Conservation (phyloP, 2,888 invertebrate genomes). For the Drosophila borborema region DNA sequence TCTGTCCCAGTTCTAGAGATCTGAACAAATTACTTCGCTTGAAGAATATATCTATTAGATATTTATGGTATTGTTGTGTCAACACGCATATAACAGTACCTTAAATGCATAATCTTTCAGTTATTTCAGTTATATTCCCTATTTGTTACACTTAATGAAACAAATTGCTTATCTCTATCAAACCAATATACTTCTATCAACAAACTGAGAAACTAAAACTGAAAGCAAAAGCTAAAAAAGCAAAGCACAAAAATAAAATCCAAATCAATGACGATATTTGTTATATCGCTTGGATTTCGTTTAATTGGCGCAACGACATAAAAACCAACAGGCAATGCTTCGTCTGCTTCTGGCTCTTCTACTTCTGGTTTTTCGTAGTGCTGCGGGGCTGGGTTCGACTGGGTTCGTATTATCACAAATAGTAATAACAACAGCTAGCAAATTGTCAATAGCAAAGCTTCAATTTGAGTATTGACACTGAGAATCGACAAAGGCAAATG, state of each 20-base stretch:
- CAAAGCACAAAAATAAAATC: conserved; percentile 16
- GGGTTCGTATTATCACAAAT: conserved; percentile 30
- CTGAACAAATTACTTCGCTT: neutral
- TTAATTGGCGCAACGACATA: conserved; percentile 40
- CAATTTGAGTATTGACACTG: conserved; percentile 44
- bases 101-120: no score
- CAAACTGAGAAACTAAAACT: neutral
- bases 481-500: conserved; percentile 19
- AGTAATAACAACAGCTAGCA: conserved; percentile 23
- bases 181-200: neutral
- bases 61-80: no score
- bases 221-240: conserved; percentile 22
- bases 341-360: neutral
- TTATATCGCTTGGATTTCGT: conserved; percentile 26
- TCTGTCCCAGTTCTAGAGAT: neutral
- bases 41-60: no score
- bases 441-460: conserved; percentile 23
- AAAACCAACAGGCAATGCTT: neutral
- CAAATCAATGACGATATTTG: conserved; percentile 58
- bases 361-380: neutral
- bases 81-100: no score
- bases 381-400: neutral
- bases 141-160: no score
- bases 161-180: neutral
- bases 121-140: no score